Percentiles rank a stretch among this genome's conserved stretches.
phyloP scores from a whole-genome alignment of 2,888 invertebrate genomes.

The Byasa hedistus region DNA sequence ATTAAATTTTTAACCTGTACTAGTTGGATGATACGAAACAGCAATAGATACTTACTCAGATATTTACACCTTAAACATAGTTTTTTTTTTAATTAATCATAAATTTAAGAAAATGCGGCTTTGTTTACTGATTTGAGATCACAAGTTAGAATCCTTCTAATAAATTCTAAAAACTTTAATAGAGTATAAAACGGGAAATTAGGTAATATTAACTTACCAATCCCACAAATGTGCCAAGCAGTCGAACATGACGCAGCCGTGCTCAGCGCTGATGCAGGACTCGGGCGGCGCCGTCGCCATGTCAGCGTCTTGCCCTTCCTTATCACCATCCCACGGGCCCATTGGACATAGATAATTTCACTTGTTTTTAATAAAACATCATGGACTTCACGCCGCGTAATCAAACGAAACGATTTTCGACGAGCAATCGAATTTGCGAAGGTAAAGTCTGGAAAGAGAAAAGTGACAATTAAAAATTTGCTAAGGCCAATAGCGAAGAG shows the following conservation, averaged over 20 bases:
- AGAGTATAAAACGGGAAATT: background rate
- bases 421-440: conserved; percentile 44
- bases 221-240: conserved; percentile 75
- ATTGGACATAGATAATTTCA: conserved; percentile 47
- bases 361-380: conserved; percentile 40
- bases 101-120: too few relatives aligned
- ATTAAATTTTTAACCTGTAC: too few relatives aligned
- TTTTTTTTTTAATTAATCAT: too few relatives aligned
- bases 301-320: conserved; percentile 40
- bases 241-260: conserved; percentile 75
- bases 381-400: conserved; percentile 31
- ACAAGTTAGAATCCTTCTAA: too few relatives aligned
- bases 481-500: conserved; percentile 37
- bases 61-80: too few relatives aligned
- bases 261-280: conserved; percentile 68
- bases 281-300: conserved; percentile 65
- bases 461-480: conserved; percentile 59
- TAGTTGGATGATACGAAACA: too few relatives aligned
- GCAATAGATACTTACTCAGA: too few relatives aligned
- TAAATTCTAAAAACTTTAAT: too few relatives aligned
- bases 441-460: conserved; percentile 63
- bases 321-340: conserved; percentile 37
- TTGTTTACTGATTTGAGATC: too few relatives aligned
- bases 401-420: conserved; percentile 30
- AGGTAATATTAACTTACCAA: conserved; percentile 56